Base-by-base conservation (phyloP, 2,888 invertebrate species). In the Acholoe squamosa region DNA sequence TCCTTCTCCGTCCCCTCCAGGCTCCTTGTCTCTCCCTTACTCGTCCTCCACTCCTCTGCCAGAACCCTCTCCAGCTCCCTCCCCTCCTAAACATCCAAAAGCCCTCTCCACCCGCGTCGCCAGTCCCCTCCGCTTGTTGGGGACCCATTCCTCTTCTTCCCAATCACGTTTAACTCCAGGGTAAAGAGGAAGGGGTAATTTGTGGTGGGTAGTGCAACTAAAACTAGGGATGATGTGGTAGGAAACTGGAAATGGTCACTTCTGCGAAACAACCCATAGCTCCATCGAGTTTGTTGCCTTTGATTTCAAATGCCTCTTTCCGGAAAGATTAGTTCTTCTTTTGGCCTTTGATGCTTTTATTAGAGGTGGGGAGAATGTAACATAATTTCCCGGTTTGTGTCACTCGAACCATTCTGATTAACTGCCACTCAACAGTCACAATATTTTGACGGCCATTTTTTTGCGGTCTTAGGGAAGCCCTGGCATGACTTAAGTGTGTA, bases 351-450 rank as follows among this genome's bases (percentile, higher is more conserved):
- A 80, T 34, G 33, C 43, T 43, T 80, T 80, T 80, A 22, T 80
- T 80, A 22, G 19, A 0, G 43, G 80, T 34, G 16, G 80, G 34
- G 31, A 43, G 43, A 43, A 80, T 80, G 80, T 80, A 80, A 80
- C 80, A 80, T 80, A 43, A 80, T 80, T 80, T 80, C 80, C 22
- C 80, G 80, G 43, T 34, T 80, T 43, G 80, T 80, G 80, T 43
- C 33, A 80, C 43, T 19, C 80, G 80, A 80, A 80, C 80, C 80
- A 16, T 43, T 43, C 80, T 34, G 80, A 80, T 80, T 80, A 80
- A 80, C 80, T 80, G 80, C 80, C 80, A 80, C 80, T 80, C 80
- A 80, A 80, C 34, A 80, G 80, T 80, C 34, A 80, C 33, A 33
- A 80, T 80, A 80, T 80, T 80, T 80, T 80, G 80, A 80, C 19